phyloP scores from a whole-genome alignment of 2,888 invertebrate species.

The Aricia artaxerxes region DNA sequence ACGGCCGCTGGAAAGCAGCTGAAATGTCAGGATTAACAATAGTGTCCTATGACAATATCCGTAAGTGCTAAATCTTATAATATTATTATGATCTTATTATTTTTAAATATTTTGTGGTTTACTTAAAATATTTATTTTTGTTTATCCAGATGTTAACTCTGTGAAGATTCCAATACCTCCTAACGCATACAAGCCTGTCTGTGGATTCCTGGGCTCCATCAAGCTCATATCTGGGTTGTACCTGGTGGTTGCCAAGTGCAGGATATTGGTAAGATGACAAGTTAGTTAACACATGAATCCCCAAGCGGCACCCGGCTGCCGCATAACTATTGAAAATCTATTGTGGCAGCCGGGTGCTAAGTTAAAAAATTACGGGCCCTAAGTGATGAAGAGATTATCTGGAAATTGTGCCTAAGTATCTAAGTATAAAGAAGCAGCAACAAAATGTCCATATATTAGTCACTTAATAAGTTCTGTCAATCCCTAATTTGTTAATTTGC shows the following conservation, averaged over 20 bases:
- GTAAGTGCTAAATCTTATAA: no score
- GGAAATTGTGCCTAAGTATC: not conserved
- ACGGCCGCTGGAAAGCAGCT: no score
- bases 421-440: not conserved
- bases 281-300: not conserved
- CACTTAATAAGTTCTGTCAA: no score
- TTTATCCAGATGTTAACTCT: constrained; percentile 50
- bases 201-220: constrained; percentile 93
- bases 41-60: no score
- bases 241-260: constrained; percentile 92
- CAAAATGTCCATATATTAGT: no score
- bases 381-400: no score
- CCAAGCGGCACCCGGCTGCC: no score
- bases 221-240: constrained; percentile 92
- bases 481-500: no score
- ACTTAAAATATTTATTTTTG: not conserved
- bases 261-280: constrained; percentile 74
- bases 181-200: constrained; percentile 83
- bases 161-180: constrained; percentile 71
- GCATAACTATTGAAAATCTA: no score
- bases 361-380: no score
- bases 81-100: not conserved
- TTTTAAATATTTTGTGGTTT: not conserved
- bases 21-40: no score
- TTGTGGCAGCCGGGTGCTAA: no score